These are phyloP conservation scores for Cossypha dichroa DNA, from an alignment of 2,797 vertebrate genomes.

Conservation along the genomic window DNA sequence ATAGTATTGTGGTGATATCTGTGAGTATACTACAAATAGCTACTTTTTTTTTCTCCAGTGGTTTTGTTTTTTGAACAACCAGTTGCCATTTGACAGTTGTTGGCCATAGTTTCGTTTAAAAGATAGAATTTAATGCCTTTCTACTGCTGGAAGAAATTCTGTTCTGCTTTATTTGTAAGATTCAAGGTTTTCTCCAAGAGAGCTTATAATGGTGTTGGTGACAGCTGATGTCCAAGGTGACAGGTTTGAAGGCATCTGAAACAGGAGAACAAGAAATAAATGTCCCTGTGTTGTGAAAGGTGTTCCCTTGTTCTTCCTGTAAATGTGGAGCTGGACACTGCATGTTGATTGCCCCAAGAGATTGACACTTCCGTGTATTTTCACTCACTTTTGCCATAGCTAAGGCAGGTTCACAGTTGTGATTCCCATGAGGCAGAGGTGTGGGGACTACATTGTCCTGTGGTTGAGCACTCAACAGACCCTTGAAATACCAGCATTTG, in stretches of 20 bases:
- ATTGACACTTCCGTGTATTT: neutral
- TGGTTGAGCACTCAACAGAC: neutral
- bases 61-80: neutral
- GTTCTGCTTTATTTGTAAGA: neutral
- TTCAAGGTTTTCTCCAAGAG: neutral
- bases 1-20: neutral
- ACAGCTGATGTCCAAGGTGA: neutral
- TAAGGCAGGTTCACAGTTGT: neutral
- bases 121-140: neutral
- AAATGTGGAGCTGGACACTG: neutral
- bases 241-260: neutral
- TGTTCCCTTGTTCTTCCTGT: neutral
- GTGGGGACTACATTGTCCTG: neutral
- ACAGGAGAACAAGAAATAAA: neutral
- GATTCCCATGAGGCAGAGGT: accelerated
- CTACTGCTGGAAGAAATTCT: neutral
- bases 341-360: accelerated
- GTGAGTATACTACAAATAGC: neutral
- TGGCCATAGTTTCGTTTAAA: neutral
- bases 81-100: neutral
- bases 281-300: neutral
- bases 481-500: neutral
- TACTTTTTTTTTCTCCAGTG: neutral
- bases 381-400: neutral
- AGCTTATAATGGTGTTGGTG: neutral